Conservation (phyloP, 2,888 invertebrate genomes). For the Amblyjoppa fuscipennis region DNA sequence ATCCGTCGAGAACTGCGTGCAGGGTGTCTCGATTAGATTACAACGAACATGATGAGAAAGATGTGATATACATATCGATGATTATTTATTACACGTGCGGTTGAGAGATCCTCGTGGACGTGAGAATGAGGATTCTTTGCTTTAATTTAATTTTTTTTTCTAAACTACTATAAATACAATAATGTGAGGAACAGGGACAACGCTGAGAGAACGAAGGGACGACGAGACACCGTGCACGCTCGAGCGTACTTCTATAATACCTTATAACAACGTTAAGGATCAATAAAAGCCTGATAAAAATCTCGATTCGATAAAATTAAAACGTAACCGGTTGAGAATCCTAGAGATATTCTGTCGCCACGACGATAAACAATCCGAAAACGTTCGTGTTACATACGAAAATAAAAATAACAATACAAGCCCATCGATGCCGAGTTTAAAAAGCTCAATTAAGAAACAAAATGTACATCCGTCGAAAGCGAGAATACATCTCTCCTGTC, state of each 20-base stretch:
- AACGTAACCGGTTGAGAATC: not conserved
- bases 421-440: constrained; percentile 27
- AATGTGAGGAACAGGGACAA: constrained; percentile 10
- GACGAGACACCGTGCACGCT: constrained; percentile 54
- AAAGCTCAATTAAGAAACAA: constrained; percentile 49
- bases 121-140: not conserved
- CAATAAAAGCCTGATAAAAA: constrained; percentile 43
- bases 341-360: not conserved
- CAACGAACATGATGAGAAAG: constrained; percentile 25
- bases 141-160: constrained; percentile 11
- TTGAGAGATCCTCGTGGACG: constrained; percentile 48
- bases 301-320: constrained; percentile 39
- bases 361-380: constrained; percentile 26
- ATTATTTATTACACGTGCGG: constrained; percentile 45
- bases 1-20: constrained; percentile 44
- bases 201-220: constrained; percentile 32
- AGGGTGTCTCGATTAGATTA: constrained; percentile 48
- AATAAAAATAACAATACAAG: constrained; percentile 23
- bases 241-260: constrained; percentile 13
- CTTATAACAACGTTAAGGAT: constrained; percentile 22
- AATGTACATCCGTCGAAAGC: constrained; percentile 67
- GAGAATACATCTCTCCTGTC: not conserved
- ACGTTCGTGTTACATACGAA: constrained; percentile 8
- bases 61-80: constrained; percentile 32
- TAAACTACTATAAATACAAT: constrained; percentile 56